Evolutionary conservation across 2,797 vertebrate genomes (phyloP).

Genomic region (Galagoides demidoff): DNA sequence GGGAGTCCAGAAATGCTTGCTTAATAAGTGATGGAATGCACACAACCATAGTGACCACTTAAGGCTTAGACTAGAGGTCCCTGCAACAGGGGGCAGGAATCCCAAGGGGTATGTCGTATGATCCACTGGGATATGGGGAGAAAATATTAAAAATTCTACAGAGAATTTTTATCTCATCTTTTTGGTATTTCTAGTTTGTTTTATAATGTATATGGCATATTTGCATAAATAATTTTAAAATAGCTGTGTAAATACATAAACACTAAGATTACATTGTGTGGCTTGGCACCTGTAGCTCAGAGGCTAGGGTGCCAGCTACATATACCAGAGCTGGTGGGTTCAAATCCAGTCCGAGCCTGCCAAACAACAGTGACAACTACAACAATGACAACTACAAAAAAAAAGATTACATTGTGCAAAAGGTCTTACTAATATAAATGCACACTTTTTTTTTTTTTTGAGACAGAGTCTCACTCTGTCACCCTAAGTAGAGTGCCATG

Average conservation of each 20-base stretch:
- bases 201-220: neutral
- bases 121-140: neutral
- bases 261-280: neutral
- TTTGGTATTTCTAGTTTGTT: neutral
- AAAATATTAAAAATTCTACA: conserved; percentile 45
- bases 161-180: neutral
- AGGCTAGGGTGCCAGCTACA: no score
- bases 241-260: neutral
- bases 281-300: no score
- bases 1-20: neutral
- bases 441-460: neutral
- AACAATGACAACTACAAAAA: no score
- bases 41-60: neutral
- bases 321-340: no score
- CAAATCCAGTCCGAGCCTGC: no score
- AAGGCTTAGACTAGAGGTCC: neutral
- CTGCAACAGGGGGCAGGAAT: neutral
- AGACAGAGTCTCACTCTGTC: no score
- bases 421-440: neutral
- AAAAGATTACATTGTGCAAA: neutral
- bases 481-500: no score
- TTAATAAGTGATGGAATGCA: neutral
- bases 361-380: no score
- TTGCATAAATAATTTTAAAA: conserved; percentile 8
- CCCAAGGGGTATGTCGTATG: neutral